Evolutionary conservation across 2,888 invertebrate species (phyloP).

Genomic region (Nebria brevicollis): DNA sequence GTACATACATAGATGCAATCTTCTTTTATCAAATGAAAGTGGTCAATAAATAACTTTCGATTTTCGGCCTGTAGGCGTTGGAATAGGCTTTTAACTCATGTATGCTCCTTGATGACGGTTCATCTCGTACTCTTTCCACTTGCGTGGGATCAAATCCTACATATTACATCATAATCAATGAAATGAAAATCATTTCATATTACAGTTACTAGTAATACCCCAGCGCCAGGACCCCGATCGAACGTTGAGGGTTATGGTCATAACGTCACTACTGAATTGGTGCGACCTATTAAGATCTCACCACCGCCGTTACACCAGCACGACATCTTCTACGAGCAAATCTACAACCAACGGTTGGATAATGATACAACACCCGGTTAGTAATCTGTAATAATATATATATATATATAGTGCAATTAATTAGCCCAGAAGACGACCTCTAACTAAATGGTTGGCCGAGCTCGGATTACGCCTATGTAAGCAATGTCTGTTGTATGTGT

Average conservation of each 20-base stretch:
- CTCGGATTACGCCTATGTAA: not conserved
- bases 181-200: not conserved
- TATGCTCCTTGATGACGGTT: not conserved
- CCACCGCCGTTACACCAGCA: constrained; percentile 67
- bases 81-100: not conserved
- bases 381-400: not conserved
- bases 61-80: not conserved
- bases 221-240: not conserved
- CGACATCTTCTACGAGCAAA: constrained; percentile 66
- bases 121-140: not conserved
- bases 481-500: not conserved
- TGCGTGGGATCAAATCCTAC: not conserved
- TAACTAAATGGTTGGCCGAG: not conserved
- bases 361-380: not conserved
- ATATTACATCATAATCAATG: not conserved
- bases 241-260: constrained; percentile 22
- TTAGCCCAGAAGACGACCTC: not conserved
- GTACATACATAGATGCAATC: constrained; percentile 4
- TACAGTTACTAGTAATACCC: not conserved
- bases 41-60: constrained; percentile 6
- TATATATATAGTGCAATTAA: not conserved
- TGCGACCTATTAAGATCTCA: constrained; percentile 69
- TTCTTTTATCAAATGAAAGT: constrained; percentile 5
- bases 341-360: constrained; percentile 51
- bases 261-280: constrained; percentile 63